phyloP scores from a whole-genome alignment of 2,888 invertebrate genomes.

The Lasioglossum morio region DNA sequence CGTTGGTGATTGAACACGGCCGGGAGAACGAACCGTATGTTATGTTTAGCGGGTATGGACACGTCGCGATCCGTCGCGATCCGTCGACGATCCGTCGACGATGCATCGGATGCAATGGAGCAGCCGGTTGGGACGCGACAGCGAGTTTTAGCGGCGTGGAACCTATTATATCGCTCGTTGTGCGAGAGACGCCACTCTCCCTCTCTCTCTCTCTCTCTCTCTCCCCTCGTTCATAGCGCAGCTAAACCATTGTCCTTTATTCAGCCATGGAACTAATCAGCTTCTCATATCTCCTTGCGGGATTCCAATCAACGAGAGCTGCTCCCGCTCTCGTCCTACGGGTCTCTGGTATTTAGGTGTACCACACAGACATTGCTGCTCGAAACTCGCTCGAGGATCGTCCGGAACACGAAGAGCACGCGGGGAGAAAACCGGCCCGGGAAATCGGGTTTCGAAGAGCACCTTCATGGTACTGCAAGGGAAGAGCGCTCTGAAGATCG shows the following conservation, averaged over 20 bases:
- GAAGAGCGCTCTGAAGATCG: slow-evolving; percentile 30
- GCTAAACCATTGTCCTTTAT: slow-evolving; percentile 57
- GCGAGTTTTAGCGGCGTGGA: neutral
- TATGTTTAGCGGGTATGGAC: slow-evolving; percentile 25
- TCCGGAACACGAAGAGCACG: neutral
- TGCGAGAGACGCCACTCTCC: neutral
- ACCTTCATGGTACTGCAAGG: neutral
- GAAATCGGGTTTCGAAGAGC: slow-evolving; percentile 13
- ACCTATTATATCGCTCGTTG: slow-evolving; percentile 4
- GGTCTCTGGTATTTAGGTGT: slow-evolving; percentile 37
- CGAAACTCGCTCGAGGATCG: slow-evolving; percentile 6
- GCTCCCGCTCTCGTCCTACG: slow-evolving; percentile 5
- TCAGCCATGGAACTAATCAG: slow-evolving; percentile 65
- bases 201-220: neutral
- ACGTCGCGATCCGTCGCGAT: neutral
- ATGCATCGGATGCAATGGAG: slow-evolving; percentile 4
- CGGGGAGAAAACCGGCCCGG: neutral
- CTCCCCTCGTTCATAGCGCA: slow-evolving; percentile 36
- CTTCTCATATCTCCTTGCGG: slow-evolving; percentile 52
- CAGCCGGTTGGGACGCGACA: neutral
- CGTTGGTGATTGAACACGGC: slow-evolving; percentile 32
- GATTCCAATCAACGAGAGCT: slow-evolving; percentile 58
- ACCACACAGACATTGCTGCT: slow-evolving; percentile 26
- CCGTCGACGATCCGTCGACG: neutral
- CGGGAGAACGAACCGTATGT: slow-evolving; percentile 25